Conservation (phyloP, 2,113 vertebrate species). For the Oreochromis spilurus region DNA sequence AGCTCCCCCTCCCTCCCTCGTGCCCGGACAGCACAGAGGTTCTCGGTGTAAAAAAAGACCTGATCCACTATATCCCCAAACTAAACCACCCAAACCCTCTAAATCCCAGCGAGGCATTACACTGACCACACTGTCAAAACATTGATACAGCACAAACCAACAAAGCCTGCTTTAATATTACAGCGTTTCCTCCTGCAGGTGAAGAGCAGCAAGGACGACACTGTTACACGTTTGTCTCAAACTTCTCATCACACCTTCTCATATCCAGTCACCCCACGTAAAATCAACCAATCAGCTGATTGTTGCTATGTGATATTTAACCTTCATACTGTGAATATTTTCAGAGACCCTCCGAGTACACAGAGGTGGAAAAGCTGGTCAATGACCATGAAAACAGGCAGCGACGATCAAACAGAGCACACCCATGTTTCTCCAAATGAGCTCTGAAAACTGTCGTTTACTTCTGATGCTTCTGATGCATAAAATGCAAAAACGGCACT, state of each 20-base stretch:
- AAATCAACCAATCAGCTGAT: not conserved
- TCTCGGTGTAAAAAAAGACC: conserved; percentile 10
- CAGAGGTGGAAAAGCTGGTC: not conserved
- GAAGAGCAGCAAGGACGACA: not conserved
- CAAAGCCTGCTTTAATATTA: conserved; percentile 1
- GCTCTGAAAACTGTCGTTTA: not conserved
- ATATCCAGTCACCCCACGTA: not conserved
- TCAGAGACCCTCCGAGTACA: not conserved
- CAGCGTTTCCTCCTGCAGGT: not conserved
- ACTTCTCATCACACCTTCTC: not conserved
- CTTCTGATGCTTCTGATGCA: too few species aligned
- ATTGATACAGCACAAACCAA: conserved; percentile 3
- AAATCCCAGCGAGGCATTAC: conserved; percentile 31
- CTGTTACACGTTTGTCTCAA: not conserved
- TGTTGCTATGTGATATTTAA: not conserved
- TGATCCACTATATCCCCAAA: conserved; percentile 34
- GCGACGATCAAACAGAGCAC: not conserved
- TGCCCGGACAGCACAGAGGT: not conserved
- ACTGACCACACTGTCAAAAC: conserved; percentile 39
- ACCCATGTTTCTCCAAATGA: not conserved
- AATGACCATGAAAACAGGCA: not conserved
- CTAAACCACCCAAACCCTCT: conserved; percentile 22
- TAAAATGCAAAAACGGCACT: not conserved
- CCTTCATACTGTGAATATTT: not conserved
- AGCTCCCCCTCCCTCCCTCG: not conserved